Evolutionary conservation across 2,888 invertebrate genomes (phyloP).

Genomic region (Tiliacea citrago): DNA sequence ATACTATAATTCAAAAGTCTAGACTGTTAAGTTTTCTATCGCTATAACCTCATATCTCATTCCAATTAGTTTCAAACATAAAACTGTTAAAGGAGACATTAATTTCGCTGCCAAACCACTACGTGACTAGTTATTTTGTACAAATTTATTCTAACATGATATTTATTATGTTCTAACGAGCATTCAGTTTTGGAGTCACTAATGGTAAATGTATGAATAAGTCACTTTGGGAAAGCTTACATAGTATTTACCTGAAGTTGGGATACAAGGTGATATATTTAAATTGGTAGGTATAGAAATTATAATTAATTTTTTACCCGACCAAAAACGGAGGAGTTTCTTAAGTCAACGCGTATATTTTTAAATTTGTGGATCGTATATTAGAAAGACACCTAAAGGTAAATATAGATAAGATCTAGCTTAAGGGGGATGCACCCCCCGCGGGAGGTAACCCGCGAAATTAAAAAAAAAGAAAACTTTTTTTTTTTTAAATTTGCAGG

Average conservation of each 20-base stretch:
- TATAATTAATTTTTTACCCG: background rate
- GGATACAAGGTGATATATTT: background rate
- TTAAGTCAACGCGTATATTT: too few species aligned
- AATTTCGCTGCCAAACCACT: constrained; percentile 18
- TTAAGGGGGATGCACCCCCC: too few species aligned
- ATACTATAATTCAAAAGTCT: constrained; percentile 6
- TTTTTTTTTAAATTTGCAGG: too few species aligned
- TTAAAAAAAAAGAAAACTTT: too few species aligned
- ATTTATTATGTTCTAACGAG: constrained; percentile 22
- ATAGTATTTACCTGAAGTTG: background rate
- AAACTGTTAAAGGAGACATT: constrained; percentile 28
- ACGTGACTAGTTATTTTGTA: constrained; percentile 23
- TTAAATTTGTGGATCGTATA: too few species aligned
- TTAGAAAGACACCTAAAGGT: too few species aligned
- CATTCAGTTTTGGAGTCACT: background rate
- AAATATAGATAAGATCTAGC: too few species aligned
- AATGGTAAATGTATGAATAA: background rate
- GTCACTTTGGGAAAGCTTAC: background rate
- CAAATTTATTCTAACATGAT: constrained; percentile 21
- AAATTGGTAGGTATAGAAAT: too few species aligned
- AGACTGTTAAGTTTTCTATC: background rate
- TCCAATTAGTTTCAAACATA: constrained; percentile 34
- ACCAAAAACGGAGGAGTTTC: too few species aligned
- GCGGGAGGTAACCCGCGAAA: too few species aligned
- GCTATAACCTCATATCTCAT: constrained; percentile 20